Conservation (phyloP, 2,113 vertebrate species). For the Sander lucioperca region DNA sequence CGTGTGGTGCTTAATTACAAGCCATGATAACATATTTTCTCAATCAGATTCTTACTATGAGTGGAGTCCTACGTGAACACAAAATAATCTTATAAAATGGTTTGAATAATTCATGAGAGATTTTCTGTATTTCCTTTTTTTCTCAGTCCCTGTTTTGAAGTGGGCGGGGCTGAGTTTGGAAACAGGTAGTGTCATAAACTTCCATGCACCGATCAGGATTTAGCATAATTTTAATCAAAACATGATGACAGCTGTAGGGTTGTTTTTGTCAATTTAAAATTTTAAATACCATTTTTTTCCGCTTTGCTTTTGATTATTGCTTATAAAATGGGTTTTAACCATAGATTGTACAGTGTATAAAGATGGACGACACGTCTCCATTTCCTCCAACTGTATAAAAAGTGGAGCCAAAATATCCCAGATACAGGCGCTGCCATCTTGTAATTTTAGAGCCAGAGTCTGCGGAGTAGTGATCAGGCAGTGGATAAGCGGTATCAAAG, state of each 20-base stretch:
- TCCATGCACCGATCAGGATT: not conserved
- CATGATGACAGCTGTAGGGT: not conserved
- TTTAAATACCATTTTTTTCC: not conserved
- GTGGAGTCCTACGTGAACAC: not conserved
- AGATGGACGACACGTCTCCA: too few species aligned
- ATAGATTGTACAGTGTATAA: too few species aligned
- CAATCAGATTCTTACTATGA: not conserved
- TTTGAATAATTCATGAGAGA: not conserved
- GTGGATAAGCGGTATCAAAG: too few species aligned
- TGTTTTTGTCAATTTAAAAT: not conserved
- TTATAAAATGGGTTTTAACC: not conserved
- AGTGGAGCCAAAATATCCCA: too few species aligned
- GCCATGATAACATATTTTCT: not conserved
- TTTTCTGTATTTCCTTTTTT: not conserved
- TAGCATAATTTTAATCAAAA: not conserved
- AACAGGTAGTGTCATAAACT: not conserved
- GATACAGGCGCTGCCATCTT: too few species aligned
- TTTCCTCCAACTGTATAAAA: too few species aligned
- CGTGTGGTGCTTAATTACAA: not conserved
- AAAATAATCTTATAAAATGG: not conserved
- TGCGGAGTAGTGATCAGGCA: too few species aligned
- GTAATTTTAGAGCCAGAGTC: too few species aligned
- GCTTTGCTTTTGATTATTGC: not conserved
- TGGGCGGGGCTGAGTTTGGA: too few species aligned
- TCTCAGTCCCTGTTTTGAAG: not conserved